A percentile compares a stretch with the other conserved stretches of the same genome.
Conservation (phyloP, 2,888 invertebrate genomes). For the Zele albiditarsus region DNA sequence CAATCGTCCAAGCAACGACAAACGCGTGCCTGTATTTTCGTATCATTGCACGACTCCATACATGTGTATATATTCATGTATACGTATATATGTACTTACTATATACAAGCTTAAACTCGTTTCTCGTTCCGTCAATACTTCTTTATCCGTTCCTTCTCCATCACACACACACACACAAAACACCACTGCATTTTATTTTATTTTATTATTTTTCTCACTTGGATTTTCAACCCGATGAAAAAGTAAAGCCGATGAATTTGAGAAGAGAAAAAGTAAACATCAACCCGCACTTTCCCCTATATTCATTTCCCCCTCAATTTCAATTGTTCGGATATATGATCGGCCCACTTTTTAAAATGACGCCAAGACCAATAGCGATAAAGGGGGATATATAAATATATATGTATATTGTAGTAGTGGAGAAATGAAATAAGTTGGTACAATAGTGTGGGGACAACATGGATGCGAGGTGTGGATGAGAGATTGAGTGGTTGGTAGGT, state of each 20-base stretch:
- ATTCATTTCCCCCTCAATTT: background rate
- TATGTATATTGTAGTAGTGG: background rate
- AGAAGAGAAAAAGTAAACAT: slow-evolving; percentile 53
- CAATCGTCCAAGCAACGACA: slow-evolving; percentile 64
- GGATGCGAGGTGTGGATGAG: background rate
- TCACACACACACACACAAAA: no score
- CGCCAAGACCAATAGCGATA: background rate
- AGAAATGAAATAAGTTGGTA: background rate
- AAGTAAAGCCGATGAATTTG: slow-evolving; percentile 50
- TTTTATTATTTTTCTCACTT: slow-evolving; percentile 10
- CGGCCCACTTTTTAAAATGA: slow-evolving; percentile 2
- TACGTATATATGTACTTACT: slow-evolving; percentile 7
- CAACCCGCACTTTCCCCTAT: slow-evolving; percentile 34
- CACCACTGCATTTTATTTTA: background rate
- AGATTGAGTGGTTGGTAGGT: slow-evolving; percentile 14
- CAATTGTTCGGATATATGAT: slow-evolving; percentile 9
- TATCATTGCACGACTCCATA: slow-evolving; percentile 62
- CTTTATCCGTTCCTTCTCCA: slow-evolving; percentile 25
- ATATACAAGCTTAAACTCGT: background rate
- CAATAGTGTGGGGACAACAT: background rate
- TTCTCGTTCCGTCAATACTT: background rate
- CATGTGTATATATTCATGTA: slow-evolving; percentile 5
- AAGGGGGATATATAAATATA: background rate
- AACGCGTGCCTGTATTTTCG: slow-evolving; percentile 71
- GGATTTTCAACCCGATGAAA: slow-evolving; percentile 36